A percentile compares a stretch with the other conserved stretches of the same genome.
These are phyloP conservation scores for Ametastegia equiseti DNA, from an alignment of 2,888 invertebrate species.

Conservation along the genomic window DNA sequence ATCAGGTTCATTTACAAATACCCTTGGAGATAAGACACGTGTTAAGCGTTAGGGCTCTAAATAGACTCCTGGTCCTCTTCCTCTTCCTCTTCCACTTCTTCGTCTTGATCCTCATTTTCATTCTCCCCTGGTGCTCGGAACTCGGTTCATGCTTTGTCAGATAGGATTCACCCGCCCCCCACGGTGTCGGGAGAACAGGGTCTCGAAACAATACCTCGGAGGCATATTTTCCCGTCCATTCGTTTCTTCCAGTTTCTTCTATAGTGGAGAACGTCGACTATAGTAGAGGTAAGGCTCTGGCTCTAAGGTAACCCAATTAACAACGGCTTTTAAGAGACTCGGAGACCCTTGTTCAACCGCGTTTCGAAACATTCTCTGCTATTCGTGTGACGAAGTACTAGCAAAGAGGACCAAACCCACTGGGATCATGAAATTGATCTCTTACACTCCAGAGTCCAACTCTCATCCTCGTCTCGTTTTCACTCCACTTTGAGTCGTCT, in stretches of 20 bases:
- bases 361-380: too few species aligned
- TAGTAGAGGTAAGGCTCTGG: too few species aligned
- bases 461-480: too few species aligned
- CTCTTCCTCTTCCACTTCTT: not conserved
- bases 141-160: conserved; percentile 1
- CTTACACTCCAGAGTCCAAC: not conserved
- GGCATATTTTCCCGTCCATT: conserved; percentile 10
- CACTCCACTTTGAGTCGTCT: not conserved
- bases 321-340: not conserved
- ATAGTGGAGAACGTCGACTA: too few species aligned
- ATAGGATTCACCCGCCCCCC: too few species aligned
- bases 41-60: conserved; percentile 34
- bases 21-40: conserved; percentile 44
- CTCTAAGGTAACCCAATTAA: too few species aligned
- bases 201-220: conserved; percentile 14
- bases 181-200: conserved; percentile 12
- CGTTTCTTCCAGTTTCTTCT: not conserved
- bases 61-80: too few species aligned
- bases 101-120: not conserved
- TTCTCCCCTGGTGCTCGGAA: not conserved
- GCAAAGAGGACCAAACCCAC: not conserved
- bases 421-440: conserved; percentile 10
- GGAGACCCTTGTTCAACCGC: too few species aligned
- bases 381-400: too few species aligned
- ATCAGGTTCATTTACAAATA: conserved; percentile 42